Conservation (phyloP, 2,888 invertebrate genomes). For the Lampropteryx suffumata region DNA sequence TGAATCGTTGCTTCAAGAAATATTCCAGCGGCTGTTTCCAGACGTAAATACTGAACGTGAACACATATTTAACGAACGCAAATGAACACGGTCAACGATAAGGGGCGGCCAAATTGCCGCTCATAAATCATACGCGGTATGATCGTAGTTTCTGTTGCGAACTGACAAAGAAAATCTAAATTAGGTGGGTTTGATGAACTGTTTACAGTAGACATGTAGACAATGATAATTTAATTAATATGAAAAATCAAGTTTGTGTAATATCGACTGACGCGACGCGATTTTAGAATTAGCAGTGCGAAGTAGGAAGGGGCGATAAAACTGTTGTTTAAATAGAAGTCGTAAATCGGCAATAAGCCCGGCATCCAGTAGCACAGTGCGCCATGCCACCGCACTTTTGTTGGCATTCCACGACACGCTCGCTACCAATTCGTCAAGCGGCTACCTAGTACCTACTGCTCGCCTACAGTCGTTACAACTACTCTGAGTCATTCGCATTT, state of each 20-base stretch:
- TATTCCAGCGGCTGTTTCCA: conserved; percentile 38
- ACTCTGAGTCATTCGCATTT: conserved; percentile 39
- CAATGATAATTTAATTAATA: conserved; percentile 16
- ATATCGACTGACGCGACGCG: conserved; percentile 12
- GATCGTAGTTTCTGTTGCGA: conserved; percentile 44
- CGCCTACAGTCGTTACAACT: conserved; percentile 31
- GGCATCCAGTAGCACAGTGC: conserved; percentile 35
- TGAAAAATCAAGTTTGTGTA: conserved; percentile 7
- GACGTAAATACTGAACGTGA: conserved; percentile 32
- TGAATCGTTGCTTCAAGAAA: conserved; percentile 40
- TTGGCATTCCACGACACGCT: conserved; percentile 48
- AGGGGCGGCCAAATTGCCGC: conserved; percentile 51
- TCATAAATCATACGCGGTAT: conserved; percentile 50
- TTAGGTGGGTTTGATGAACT: conserved; percentile 43
- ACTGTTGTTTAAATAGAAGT: conserved; percentile 50
- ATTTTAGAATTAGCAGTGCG: conserved; percentile 30
- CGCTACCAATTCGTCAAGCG: conserved; percentile 37
- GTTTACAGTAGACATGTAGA: conserved; percentile 23
- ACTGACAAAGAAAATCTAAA: conserved; percentile 41
- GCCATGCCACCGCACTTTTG: conserved; percentile 34
- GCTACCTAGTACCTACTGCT: conserved; percentile 28
- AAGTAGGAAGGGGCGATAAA: conserved; percentile 38
- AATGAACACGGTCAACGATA: conserved; percentile 56
- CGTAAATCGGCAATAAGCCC: conserved; percentile 53
- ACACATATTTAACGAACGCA: conserved; percentile 46